Conservation (phyloP, 1,140 invertebrate genomes). For the Orussus abietinus region DNA sequence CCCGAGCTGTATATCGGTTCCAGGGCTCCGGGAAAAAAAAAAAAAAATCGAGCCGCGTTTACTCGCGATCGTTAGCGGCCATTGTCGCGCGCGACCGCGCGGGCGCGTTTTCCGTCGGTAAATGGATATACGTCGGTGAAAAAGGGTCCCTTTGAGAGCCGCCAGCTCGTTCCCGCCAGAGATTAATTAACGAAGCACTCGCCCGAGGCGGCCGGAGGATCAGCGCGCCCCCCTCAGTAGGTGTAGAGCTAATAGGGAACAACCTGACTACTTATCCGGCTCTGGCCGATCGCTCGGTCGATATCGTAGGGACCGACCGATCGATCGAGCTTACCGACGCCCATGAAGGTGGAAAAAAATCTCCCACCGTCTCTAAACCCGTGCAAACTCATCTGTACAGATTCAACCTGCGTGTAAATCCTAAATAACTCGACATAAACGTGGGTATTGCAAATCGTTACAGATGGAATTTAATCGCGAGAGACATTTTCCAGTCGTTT, state of each 20-base stretch:
- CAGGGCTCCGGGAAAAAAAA: too few relatives aligned
- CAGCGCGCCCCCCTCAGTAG: constrained; percentile 34
- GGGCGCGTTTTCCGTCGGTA: constrained; percentile 23
- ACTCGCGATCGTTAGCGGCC: not conserved
- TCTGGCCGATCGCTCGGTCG: too few relatives aligned
- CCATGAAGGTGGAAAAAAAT: constrained; percentile 5
- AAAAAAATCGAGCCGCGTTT: not conserved
- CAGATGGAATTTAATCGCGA: too few relatives aligned
- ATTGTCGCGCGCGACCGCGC: constrained; percentile 7
- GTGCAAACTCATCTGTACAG: too few relatives aligned
- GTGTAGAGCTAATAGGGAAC: constrained; percentile 26
- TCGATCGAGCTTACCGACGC: constrained; percentile 12
- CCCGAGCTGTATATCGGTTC: too few relatives aligned
- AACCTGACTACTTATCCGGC: too few relatives aligned
- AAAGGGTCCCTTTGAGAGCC: constrained; percentile 45
- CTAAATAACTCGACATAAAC: too few relatives aligned
- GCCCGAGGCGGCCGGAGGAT: constrained; percentile 39
- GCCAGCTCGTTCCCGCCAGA: constrained; percentile 39
- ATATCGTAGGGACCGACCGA: too few relatives aligned
- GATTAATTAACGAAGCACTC: constrained; percentile 51
- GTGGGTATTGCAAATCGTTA: too few relatives aligned
- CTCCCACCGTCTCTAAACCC: too few relatives aligned
- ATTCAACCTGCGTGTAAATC: too few relatives aligned
- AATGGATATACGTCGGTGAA: constrained; percentile 41
- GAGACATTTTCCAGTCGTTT: too few relatives aligned